Evolutionary conservation across 1,140 invertebrate species (phyloP).

Genomic region (Rhizoglyphus robini): DNA sequence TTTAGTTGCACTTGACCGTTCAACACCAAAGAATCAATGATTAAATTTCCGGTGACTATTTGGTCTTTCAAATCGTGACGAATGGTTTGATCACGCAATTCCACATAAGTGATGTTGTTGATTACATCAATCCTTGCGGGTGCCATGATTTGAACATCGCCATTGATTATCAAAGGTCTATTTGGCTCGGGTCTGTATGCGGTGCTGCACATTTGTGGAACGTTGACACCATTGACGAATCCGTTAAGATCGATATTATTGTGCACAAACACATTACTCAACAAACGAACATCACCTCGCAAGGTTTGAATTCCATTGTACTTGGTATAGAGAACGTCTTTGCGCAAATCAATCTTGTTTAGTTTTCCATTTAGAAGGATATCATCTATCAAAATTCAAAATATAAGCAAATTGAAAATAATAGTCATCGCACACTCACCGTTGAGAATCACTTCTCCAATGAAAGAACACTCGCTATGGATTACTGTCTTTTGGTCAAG

Average conservation of each 20-base stretch:
- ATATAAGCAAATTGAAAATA: conserved; percentile 1
- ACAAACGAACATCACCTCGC: background rate
- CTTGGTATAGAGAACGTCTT: background rate
- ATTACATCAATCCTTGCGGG: background rate
- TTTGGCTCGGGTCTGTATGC: background rate
- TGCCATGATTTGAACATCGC: background rate
- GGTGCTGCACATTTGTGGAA: background rate
- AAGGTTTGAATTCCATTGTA: background rate
- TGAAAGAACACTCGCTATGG: background rate
- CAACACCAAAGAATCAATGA: background rate
- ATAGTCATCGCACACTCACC: background rate
- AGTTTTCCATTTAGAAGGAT: conserved; percentile 1
- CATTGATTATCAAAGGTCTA: conserved; percentile 6
- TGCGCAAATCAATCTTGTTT: background rate
- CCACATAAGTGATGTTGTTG: background rate
- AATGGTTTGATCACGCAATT: background rate
- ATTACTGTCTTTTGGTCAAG: background rate
- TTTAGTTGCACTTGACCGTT: background rate
- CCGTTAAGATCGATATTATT: conserved; percentile 4
- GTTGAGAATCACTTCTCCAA: background rate
- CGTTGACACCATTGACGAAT: background rate
- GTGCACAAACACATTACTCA: background rate
- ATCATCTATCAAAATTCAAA: too few species aligned
- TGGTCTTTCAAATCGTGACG: background rate
- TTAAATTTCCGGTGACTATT: background rate